phyloP scores from a whole-genome alignment of 2,888 invertebrate genomes.

The Stenoptilia bipunctidactyla region DNA sequence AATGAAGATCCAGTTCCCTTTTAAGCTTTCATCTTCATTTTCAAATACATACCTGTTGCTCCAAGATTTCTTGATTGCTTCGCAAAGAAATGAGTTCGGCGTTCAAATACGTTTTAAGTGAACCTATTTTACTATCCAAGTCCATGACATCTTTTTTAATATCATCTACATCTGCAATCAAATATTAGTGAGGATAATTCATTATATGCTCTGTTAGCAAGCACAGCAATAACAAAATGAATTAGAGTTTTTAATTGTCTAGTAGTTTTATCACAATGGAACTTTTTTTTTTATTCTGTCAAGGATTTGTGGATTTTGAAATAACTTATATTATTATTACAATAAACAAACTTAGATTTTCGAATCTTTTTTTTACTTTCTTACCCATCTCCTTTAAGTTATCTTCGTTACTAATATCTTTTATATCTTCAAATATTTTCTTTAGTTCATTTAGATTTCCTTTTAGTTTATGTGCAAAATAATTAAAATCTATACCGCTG shows the following conservation, averaged over 20 bases:
- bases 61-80: slow-evolving; percentile 25
- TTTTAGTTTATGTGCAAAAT: slow-evolving; percentile 23
- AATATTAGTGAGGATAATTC: no score
- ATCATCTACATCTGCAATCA: slow-evolving; percentile 41
- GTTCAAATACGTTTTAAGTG: slow-evolving; percentile 29
- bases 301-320: no score
- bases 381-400: slow-evolving; percentile 30
- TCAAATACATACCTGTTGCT: slow-evolving; percentile 26
- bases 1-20: no score
- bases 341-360: no score
- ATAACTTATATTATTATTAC: no score
- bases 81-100: slow-evolving; percentile 27
- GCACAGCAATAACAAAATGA: no score
- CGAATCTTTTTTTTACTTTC: no score
- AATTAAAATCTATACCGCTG: slow-evolving; percentile 20
- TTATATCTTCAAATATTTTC: slow-evolving; percentile 39
- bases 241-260: no score
- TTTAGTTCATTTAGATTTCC: slow-evolving; percentile 28
- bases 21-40: no score
- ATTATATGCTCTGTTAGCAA: neutral
- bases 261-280: no score
- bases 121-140: slow-evolving; percentile 37
- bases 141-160: slow-evolving; percentile 36
- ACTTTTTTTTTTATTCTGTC: no score
- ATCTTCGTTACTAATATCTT: slow-evolving; percentile 26